These are phyloP conservation scores for Podabrus alpinus DNA, from an alignment of 2,888 invertebrate genomes.

Conservation along the genomic window DNA sequence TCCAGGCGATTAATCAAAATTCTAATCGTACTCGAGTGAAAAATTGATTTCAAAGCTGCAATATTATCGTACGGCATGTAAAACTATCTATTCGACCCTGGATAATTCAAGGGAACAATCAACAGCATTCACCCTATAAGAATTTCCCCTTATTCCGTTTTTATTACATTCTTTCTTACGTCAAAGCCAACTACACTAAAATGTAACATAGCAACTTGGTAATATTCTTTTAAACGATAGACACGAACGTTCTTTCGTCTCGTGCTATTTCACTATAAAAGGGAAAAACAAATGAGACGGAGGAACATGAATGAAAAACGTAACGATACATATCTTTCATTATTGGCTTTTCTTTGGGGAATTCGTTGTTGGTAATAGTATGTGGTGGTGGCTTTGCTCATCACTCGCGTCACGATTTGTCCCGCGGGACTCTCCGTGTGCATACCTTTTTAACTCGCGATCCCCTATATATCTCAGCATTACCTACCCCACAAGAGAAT, in stretches of 20 bases:
- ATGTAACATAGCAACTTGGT: conserved; percentile 50
- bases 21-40: not conserved
- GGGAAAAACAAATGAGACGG: conserved; percentile 25
- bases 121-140: conserved; percentile 41
- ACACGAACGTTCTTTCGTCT: conserved; percentile 15
- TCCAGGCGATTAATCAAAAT: not conserved
- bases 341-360: conserved; percentile 29
- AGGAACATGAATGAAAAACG: conserved; percentile 16
- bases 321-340: conserved; percentile 29
- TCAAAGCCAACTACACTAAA: conserved; percentile 51
- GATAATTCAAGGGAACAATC: conserved; percentile 41
- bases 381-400: conserved; percentile 44
- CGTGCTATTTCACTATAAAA: not conserved
- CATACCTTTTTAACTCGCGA: conserved; percentile 42
- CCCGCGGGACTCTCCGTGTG: conserved; percentile 47
- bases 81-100: conserved; percentile 20
- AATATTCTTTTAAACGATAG: conserved; percentile 7
- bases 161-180: conserved; percentile 53
- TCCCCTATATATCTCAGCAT: conserved; percentile 39
- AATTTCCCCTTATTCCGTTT: conserved; percentile 45
- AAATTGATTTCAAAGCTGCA: not conserved
- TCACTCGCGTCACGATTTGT: conserved; percentile 50
- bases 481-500: conserved; percentile 32
- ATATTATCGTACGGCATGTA: not conserved
- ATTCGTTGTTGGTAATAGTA: conserved; percentile 39